Evolutionary conservation across 2,797 vertebrate genomes (phyloP).

Genomic region (Sylvia borin): DNA sequence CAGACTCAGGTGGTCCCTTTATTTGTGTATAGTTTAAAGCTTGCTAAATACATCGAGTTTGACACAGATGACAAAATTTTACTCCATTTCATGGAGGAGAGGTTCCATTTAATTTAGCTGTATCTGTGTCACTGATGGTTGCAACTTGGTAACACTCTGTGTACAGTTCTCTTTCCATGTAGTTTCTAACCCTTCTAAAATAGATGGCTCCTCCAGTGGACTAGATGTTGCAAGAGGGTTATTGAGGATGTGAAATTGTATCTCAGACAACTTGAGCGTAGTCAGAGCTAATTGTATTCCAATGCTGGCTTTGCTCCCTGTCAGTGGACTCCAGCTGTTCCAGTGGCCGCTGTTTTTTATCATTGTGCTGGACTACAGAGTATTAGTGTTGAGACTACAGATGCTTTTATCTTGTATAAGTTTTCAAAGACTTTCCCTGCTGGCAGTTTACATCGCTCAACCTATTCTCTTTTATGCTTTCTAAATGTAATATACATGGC

Average conservation of each 20-base stretch:
- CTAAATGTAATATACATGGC: neutral
- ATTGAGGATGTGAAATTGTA: neutral
- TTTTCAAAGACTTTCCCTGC: conserved; percentile 25
- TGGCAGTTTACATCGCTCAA: neutral
- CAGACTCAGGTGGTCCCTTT: neutral
- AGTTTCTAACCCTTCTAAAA: neutral
- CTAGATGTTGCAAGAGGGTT: neutral
- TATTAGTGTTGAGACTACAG: conserved; percentile 20
- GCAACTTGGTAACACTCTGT: neutral
- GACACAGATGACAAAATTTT: neutral
- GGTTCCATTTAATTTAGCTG: neutral
- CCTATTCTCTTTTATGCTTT: conserved; percentile 2
- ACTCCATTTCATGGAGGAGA: neutral
- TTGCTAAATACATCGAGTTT: neutral
- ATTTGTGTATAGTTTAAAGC: accelerated
- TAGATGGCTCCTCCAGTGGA: neutral
- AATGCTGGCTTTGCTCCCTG: neutral
- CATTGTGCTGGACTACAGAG: neutral
- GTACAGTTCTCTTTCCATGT: neutral
- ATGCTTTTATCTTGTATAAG: conserved; percentile 46
- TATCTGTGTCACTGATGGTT: neutral
- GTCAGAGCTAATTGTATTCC: neutral
- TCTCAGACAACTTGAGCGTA: neutral
- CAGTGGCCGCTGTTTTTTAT: neutral
- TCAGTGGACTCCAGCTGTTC: neutral